phyloP scores from a whole-genome alignment of 2,113 vertebrate genomes.

The Ellobius talpinus region DNA sequence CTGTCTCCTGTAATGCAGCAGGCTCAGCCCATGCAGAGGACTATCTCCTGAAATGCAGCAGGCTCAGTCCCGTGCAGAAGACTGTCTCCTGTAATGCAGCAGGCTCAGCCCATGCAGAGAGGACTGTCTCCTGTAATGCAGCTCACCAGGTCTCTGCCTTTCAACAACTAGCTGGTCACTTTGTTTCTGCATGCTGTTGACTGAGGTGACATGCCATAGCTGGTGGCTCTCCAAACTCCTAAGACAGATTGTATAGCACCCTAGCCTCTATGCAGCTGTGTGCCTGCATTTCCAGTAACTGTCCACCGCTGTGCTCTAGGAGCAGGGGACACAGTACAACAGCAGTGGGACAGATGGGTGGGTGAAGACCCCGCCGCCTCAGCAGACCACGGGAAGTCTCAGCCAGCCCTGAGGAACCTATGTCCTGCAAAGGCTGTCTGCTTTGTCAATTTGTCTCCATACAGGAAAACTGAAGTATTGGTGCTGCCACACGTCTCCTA shows the following conservation, averaged over 20 bases:
- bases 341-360: too few species aligned
- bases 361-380: background rate
- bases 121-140: background rate
- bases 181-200: background rate
- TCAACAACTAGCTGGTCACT: background rate
- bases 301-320: background rate
- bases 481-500: background rate
- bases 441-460: background rate
- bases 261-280: background rate
- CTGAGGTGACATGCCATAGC: background rate
- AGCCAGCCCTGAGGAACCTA: background rate
- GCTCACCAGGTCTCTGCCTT: background rate
- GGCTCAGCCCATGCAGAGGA: too few species aligned
- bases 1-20: too few species aligned
- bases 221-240: background rate
- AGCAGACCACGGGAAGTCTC: background rate
- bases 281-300: background rate
- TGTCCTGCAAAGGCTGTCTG: background rate
- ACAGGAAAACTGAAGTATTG: background rate
- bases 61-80: too few species aligned
- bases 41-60: background rate
- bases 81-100: background rate
- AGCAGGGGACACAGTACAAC: background rate
- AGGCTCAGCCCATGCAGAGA: background rate
- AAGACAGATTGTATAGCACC: background rate